Evolutionary conservation across 2,797 vertebrate genomes (phyloP), one percentile per base, ranked within the genome.

Genomic region (Austrolebias charrua): DNA sequence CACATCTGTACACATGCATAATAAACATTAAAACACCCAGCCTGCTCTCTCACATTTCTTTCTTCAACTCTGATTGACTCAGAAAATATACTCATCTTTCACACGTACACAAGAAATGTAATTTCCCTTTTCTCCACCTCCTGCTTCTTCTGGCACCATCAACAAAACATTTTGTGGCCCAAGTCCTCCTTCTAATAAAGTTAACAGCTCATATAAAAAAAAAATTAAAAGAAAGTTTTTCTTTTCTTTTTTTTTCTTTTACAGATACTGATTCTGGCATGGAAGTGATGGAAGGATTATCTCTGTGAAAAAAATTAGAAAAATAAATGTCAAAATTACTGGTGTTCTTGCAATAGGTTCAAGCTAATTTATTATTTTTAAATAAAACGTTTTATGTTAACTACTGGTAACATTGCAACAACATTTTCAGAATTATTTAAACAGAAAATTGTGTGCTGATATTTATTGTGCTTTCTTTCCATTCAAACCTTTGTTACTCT

Each of bases 151-250:
- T 86, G 81, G 81, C 76, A 74, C 24, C 55, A 63, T 64, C 31
- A 42, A 7, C 75, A 42, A 71, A 75, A 58, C 35, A 58, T 47
- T 56, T 79, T 63, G 71, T 33, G 49, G 53, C 83, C 81, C 74
- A 82, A 80, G 64, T 76, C 69, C 69, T 75, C 66, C 59, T 72
- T 65, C 84, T 81, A 82, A 85, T 81, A 79, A 81, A 69, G 58
- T 77, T 71, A 69, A 75, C 60, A 46, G 48, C 45, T 74, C 29
- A 18, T 58, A 58, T 77, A 63, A 69, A 73, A 75, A 63, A 69
- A 73, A 75, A 65, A 63, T 47, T 69, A 35, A 56, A 55, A 57
- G 59, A 62, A 51, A 63, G 50, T 72, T 79, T 63, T 50, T 31
- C 78, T 78, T 63, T 67, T 57, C 53, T 24, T 4, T 6, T 33